Evolutionary conservation across 2,888 invertebrate species (phyloP), one percentile per base, ranked within the genome.

Genomic region (Psylliodes chrysocephalus): DNA sequence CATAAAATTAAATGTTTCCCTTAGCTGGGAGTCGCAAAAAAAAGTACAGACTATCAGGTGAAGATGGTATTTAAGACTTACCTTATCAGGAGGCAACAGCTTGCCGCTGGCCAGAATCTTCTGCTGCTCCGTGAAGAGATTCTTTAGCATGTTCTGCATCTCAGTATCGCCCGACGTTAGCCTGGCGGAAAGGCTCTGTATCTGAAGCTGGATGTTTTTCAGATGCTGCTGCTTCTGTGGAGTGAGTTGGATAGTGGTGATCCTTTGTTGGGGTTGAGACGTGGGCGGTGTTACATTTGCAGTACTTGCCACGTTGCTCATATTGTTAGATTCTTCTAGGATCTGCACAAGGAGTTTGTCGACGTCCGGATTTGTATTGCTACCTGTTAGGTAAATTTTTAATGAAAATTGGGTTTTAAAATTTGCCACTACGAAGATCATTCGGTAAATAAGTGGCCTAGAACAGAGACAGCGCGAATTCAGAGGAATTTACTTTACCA

Each of bases 221-320:
- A 89, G 75, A 72, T 84, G 83, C 80, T 86, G 81, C 76, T 91
- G 91, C 75, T 91, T 91, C 73, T 91, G 90, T 8, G 89, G 88
- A 12, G 90, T 90, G 51, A 92, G 79, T 74, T 91, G 91, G 69
- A 91, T 91, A 7, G 90, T 90, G 76, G 90, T 91, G 56, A 91
- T 88, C 66, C 89, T 84, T 66, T 89, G 89, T 28, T 77, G 75
- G 2, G 56, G 67, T 51, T 56, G 68, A 63, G 51, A 40, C 22
- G 65, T 64, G 18, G 63, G 44, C 15, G 63, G 54, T 10, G 54
- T 63, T 28, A 55, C 59, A 8, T n/a, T 47, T 52, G 67, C 51
- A 63, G 55, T 59, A 63, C 63, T 60, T 44, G 49, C 49, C 4
- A 51, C 30, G 47, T 57, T 57, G 22, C 54, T 52, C 10, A 55